A percentile compares a stretch with the other conserved stretches of the same genome.
Conservation (phyloP, 2,113 vertebrate species). For the Cheirogaleus medius region DNA sequence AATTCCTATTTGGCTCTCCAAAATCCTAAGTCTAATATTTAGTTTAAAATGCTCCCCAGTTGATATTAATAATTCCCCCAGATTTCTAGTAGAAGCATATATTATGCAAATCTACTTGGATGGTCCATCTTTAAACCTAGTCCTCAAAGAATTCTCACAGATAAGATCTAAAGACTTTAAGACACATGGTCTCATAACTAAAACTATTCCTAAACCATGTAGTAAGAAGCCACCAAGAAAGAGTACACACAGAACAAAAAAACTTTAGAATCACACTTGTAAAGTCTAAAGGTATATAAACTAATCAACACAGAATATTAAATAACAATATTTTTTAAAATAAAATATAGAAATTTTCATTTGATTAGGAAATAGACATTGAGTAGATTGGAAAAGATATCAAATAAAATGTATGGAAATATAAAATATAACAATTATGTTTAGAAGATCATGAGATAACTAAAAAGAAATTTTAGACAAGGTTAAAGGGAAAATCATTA, state of each 20-base stretch:
- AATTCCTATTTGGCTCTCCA: neutral
- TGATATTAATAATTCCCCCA: neutral
- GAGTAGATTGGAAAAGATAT: neutral
- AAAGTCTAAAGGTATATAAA: neutral
- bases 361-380: neutral
- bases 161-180: neutral
- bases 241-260: neutral
- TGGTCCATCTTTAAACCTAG: neutral
- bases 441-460: neutral
- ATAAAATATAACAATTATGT: neutral
- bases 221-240: neutral
- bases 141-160: neutral
- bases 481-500: neutral
- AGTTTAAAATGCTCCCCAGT: neutral
- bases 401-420: neutral
- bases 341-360: neutral
- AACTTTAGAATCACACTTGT: neutral
- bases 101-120: neutral
- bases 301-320: neutral
- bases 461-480: neutral
- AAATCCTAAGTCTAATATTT: neutral
- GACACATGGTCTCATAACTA: neutral
- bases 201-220: neutral
- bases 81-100: neutral
- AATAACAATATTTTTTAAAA: neutral